Percentiles rank a stretch among this genome's conserved stretches.
Evolutionary conservation across 2,888 invertebrate genomes (phyloP).

Genomic region (Anodontia alba): DNA sequence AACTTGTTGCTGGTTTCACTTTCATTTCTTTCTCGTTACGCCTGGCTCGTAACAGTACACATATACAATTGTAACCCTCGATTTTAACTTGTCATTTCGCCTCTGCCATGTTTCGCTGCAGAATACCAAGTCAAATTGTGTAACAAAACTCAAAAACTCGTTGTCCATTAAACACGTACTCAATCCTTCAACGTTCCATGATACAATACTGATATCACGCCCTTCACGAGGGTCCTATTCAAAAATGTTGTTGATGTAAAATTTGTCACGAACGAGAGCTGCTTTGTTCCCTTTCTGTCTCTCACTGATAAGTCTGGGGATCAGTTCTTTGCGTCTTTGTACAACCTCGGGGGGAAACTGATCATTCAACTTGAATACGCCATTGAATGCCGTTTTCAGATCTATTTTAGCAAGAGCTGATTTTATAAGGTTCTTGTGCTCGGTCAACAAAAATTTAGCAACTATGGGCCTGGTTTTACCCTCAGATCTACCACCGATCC

Average conservation of each 20-base stretch:
- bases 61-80: slow-evolving; percentile 22
- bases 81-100: slow-evolving; percentile 13
- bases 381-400: background rate
- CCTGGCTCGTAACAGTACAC: no score
- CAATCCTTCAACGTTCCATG: slow-evolving; percentile 28
- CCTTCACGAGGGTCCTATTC: slow-evolving; percentile 14
- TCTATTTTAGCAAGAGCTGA: background rate
- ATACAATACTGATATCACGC: slow-evolving; percentile 15
- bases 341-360: background rate
- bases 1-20: no score
- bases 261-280: background rate
- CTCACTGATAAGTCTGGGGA: background rate
- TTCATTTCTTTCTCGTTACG: no score
- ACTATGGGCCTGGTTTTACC: slow-evolving; percentile 13
- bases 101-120: slow-evolving; percentile 29
- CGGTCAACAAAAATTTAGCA: background rate
- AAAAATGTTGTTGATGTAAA: background rate
- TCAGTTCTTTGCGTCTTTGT: background rate
- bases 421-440: background rate
- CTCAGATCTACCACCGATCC: slow-evolving; percentile 5
- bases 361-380: background rate
- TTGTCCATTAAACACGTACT: slow-evolving; percentile 19
- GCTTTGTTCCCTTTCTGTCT: background rate
- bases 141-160: slow-evolving; percentile 23
- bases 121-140: slow-evolving; percentile 22